Evolutionary conservation across 2,113 vertebrate species (phyloP), one percentile per base, ranked within the genome.

Genomic region (Marmota flaviventris): DNA sequence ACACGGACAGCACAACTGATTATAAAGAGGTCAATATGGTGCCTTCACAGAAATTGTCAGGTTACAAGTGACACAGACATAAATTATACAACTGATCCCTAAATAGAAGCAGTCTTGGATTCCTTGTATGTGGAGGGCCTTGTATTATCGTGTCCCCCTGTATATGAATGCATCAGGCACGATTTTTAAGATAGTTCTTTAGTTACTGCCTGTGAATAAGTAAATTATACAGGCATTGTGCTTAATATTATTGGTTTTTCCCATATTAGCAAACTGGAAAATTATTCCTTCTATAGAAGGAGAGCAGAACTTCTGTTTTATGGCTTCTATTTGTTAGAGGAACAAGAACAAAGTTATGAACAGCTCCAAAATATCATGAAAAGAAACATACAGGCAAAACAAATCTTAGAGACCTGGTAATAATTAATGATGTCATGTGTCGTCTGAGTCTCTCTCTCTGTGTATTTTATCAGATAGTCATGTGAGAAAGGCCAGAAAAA

Each of bases 301-400:
- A 93, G 96, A 97, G 79, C 1, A 20, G 61, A 70, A 27, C 5
- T 89, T 82, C n/a, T 61, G 1, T 1, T 34, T 94, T 96, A 69
- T 1, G 89, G 39, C 4, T 53, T 93, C 53, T 0, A 0, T 16
- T 58, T 88, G 76, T 70, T 89, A 65, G 83, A 93, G 34, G 29
- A 77, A 83, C 4, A 56, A 93, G 85, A 92, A 63, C 69, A 69
- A 76, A 76, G 11, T 83, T 89, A 61, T 7, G 53, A 69, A 96
- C 61, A 85, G 32, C 2, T 83, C 87, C 51, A 29, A 95, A 42
- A 69, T 14, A 3, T 85, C 22, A 39, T 63, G 34, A 63, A 32
- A 94, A 89, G 13, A 94, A 96, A 98, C 89, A 7, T 56, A 97
- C 90, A 96, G 9, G 20, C 2, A 58, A 97, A 89, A 93, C 85